Percentiles rank a stretch among this genome's conserved stretches.
Evolutionary conservation across 2,797 vertebrate species (phyloP).

Genomic region (Sebastiscus tertius): DNA sequence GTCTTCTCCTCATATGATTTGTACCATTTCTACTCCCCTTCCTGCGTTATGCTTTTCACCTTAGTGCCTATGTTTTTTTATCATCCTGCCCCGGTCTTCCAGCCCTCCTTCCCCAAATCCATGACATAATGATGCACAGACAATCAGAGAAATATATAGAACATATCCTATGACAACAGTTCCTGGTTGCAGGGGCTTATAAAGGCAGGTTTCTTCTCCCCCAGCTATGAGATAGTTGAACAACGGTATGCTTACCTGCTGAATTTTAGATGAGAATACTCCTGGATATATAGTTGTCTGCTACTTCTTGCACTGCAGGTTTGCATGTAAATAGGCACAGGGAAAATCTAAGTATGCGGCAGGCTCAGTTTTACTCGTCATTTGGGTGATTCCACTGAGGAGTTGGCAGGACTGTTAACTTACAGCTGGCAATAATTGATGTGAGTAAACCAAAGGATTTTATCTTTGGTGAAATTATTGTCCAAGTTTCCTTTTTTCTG

Average conservation of each 20-base stretch:
- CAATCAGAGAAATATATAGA: conserved; percentile 68
- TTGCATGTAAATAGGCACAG: conserved; percentile 72
- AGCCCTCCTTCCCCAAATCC: conserved; percentile 32
- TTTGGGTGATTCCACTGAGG: conserved; percentile 48
- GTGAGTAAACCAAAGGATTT: conserved; percentile 81
- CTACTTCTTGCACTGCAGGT: conserved; percentile 70
- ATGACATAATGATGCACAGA: conserved; percentile 62
- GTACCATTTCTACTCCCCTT: conserved; percentile 44
- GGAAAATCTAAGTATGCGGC: conserved; percentile 33
- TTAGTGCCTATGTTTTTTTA: conserved; percentile 73
- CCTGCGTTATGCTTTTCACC: conserved; percentile 68
- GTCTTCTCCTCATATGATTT: conserved; percentile 35
- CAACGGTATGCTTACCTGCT: conserved; percentile 77
- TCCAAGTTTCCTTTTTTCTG: conserved; percentile 60
- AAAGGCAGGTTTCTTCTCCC: conserved; percentile 46
- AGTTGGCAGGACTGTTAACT: conserved; percentile 69
- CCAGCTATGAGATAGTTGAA: conserved; percentile 52
- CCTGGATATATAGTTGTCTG: conserved; percentile 31
- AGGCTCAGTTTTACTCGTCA: conserved; percentile 32
- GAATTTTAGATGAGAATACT: conserved; percentile 49
- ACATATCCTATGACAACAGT: conserved; percentile 62
- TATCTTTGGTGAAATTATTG: conserved; percentile 82
- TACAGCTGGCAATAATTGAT: conserved; percentile 82
- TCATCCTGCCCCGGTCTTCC: conserved; percentile 61
- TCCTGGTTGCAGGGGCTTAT: conserved; percentile 39